A percentile compares a stretch with the other conserved stretches of the same genome.
Conservation (phyloP, 2,888 invertebrate species). For the Ophraella communa region DNA sequence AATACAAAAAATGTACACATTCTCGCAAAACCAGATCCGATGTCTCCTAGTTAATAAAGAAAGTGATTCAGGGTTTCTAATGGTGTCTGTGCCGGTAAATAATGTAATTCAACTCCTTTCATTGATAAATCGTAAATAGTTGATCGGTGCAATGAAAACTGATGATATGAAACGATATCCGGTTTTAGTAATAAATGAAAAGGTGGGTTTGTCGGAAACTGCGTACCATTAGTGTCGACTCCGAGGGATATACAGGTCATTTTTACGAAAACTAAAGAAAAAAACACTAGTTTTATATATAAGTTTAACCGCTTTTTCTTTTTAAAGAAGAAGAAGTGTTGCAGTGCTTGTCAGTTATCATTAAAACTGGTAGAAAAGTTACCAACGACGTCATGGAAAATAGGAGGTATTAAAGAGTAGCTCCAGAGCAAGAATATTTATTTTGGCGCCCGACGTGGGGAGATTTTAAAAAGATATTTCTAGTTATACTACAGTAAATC, state of each 20-base stretch:
- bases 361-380: too few species aligned
- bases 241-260: background rate
- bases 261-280: too few species aligned
- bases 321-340: too few species aligned
- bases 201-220: background rate
- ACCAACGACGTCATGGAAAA: too few species aligned
- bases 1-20: background rate
- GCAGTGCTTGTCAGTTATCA: too few species aligned
- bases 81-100: background rate
- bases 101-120: background rate
- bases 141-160: background rate
- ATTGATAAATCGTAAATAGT: background rate
- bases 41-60: conserved; percentile 4
- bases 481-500: too few species aligned
- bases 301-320: too few species aligned
- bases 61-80: background rate
- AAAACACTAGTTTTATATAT: too few species aligned
- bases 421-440: too few species aligned
- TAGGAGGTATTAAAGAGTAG: too few species aligned
- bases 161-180: background rate
- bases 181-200: background rate
- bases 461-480: too few species aligned
- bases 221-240: background rate
- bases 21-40: background rate
- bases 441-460: too few species aligned